A percentile compares a stretch with the other conserved stretches of the same genome.
These are phyloP conservation scores for Aethes cnicana DNA, from an alignment of 2,888 invertebrate genomes.

Conservation along the genomic window DNA sequence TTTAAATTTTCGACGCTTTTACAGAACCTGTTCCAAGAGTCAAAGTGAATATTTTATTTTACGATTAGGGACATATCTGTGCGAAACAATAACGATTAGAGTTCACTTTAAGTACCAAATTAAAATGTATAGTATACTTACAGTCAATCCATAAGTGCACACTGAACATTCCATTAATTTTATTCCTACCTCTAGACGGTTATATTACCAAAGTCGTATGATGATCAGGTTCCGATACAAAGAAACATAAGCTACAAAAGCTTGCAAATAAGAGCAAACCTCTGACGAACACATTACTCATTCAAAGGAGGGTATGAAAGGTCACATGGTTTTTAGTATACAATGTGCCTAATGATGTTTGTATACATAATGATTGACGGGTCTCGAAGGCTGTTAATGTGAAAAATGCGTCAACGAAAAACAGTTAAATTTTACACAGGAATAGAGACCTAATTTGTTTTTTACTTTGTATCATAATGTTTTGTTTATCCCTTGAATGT, in stretches of 20 bases:
- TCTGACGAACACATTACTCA: constrained; percentile 26
- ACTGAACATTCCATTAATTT: no score
- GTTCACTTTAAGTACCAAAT: no score
- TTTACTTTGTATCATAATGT: no score
- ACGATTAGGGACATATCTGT: no score
- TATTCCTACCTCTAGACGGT: background rate
- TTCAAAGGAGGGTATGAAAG: constrained; percentile 19
- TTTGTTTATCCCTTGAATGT: no score
- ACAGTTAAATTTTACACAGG: background rate
- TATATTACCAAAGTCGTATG: constrained; percentile 5
- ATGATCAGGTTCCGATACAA: constrained; percentile 20
- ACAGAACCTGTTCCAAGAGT: no score
- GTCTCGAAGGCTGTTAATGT: background rate
- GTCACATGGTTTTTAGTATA: constrained; percentile 22
- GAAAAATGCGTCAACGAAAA: background rate
- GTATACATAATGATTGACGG: constrained; percentile 8
- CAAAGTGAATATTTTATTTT: no score
- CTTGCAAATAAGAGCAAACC: constrained; percentile 24
- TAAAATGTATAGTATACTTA: no score
- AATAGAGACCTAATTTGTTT: background rate
- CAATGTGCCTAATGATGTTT: constrained; percentile 26
- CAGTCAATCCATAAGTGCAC: no score
- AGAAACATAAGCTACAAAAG: constrained; percentile 16
- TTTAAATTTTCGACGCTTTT: no score
- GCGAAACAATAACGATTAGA: no score